phyloP scores from a whole-genome alignment of 2,113 vertebrate species.

The Siniperca knerii region DNA sequence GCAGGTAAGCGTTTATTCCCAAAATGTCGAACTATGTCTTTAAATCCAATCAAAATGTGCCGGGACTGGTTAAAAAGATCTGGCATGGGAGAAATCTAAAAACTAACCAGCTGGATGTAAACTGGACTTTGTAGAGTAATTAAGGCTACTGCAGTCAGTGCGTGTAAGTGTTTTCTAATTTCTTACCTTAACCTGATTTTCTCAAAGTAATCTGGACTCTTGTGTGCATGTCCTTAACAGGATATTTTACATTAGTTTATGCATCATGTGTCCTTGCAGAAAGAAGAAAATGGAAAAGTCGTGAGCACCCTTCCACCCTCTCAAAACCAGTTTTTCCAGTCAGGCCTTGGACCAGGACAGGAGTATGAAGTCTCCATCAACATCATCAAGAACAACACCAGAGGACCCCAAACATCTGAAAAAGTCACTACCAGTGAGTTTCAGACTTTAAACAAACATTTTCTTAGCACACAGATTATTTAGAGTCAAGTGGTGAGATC shows the following conservation, averaged over 20 bases:
- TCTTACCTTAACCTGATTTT: not conserved
- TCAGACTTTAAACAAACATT: not conserved
- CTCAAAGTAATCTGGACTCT: not conserved
- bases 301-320: slow-evolving; percentile 86
- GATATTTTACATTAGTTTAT: not conserved
- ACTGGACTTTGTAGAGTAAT: not conserved
- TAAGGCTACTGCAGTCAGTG: no score
- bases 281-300: slow-evolving; percentile 93
- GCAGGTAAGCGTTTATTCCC: not conserved
- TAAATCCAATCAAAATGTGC: not conserved
- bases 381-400: slow-evolving; percentile 91
- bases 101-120: not conserved
- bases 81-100: not conserved
- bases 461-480: not conserved
- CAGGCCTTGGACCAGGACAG: slow-evolving; percentile 92
- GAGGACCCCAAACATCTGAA: slow-evolving; percentile 86
- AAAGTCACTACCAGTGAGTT: slow-evolving; percentile 92
- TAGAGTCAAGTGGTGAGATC: not conserved
- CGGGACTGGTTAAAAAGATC: no score
- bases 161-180: not conserved
- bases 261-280: slow-evolving; percentile 82
- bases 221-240: not conserved
- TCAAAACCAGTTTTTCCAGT: slow-evolving; percentile 89
- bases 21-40: not conserved
- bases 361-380: slow-evolving; percentile 94